Evolutionary conservation across 2,797 vertebrate species (phyloP).

Genomic region (Tapirus indicus): DNA sequence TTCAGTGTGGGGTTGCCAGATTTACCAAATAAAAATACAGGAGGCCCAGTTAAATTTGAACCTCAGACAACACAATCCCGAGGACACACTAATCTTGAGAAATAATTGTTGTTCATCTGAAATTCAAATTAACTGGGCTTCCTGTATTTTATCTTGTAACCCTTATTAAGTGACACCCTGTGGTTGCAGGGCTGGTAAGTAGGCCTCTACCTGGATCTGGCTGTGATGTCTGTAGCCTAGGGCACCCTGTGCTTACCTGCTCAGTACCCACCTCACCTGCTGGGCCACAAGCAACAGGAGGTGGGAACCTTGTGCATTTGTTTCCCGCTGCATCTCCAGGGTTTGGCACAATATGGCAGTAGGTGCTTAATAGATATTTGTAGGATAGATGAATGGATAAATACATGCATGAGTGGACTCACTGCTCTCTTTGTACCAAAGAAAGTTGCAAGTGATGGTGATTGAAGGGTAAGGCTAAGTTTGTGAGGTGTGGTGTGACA

Average conservation of each 20-base stretch:
- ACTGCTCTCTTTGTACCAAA: background rate
- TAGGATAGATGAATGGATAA: background rate
- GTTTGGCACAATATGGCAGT: background rate
- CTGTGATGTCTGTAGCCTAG: background rate
- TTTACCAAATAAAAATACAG: background rate
- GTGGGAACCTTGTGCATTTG: background rate
- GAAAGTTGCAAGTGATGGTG: background rate
- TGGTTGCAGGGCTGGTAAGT: background rate
- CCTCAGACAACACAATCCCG: background rate
- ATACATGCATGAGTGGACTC: background rate
- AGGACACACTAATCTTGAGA: background rate
- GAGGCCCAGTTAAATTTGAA: background rate
- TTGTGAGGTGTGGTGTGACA: too few species aligned
- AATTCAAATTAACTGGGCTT: conserved; percentile 4
- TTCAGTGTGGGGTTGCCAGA: background rate
- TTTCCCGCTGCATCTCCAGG: background rate
- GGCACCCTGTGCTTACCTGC: background rate
- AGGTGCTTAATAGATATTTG: background rate
- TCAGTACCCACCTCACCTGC: background rate
- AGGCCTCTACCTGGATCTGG: background rate
- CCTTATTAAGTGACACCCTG: background rate
- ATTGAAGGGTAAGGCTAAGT: background rate
- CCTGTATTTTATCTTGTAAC: background rate
- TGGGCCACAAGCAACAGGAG: background rate
- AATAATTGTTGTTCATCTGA: background rate